phyloP scores from a whole-genome alignment of 2,113 vertebrate genomes.

The Polypterus senegalus region DNA sequence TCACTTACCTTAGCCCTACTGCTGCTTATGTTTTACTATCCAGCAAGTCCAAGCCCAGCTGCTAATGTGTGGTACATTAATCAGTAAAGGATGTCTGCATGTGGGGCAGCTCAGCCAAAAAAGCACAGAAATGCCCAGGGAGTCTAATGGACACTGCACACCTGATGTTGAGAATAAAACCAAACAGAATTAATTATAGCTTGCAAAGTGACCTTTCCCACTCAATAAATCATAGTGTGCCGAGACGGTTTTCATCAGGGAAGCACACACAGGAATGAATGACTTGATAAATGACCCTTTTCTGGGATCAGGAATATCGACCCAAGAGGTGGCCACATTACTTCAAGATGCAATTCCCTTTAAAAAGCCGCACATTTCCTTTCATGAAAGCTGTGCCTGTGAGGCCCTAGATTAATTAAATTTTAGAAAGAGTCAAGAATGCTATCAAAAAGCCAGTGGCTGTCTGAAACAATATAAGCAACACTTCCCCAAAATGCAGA shows the following conservation, averaged over 20 bases:
- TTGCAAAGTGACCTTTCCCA: conserved; percentile 40
- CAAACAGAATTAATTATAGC: conserved; percentile 47
- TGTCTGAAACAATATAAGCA: too few relatives aligned
- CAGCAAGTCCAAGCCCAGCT: too few relatives aligned
- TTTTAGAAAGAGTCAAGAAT: too few relatives aligned
- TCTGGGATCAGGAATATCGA: conserved; percentile 27
- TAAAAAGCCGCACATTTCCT: conserved; percentile 6
- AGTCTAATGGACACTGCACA: conserved; percentile 30
- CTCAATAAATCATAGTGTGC: conserved; percentile 47
- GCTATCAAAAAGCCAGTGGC: too few relatives aligned
- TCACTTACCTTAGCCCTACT: too few relatives aligned
- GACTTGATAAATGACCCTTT: conserved; percentile 41
- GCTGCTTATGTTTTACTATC: too few relatives aligned
- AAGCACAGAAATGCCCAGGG: neutral
- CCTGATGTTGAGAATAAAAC: conserved; percentile 37
- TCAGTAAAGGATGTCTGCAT: too few relatives aligned
- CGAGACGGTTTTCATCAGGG: conserved; percentile 26
- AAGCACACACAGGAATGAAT: conserved; percentile 19
- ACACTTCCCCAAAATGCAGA: too few relatives aligned
- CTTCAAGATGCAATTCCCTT: conserved; percentile 16
- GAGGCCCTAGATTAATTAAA: too few relatives aligned
- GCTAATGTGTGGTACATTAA: too few relatives aligned
- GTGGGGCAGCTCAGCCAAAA: neutral
- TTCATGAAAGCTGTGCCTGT: too few relatives aligned
- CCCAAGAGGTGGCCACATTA: conserved; percentile 11